These are phyloP conservation scores for Auanema sp. DNA, from an alignment of 2,888 invertebrate genomes.

Conservation along the genomic window DNA sequence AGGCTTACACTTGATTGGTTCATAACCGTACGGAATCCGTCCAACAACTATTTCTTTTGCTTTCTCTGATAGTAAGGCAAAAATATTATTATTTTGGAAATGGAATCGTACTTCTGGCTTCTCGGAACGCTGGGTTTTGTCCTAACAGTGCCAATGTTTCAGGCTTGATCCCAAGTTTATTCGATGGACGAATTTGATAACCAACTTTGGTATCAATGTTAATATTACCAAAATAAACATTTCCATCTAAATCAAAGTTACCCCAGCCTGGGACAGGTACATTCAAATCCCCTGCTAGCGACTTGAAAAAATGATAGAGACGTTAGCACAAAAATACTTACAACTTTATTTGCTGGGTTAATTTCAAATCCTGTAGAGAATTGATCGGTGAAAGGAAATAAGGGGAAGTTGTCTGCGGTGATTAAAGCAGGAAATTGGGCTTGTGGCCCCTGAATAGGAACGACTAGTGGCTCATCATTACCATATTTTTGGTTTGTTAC, in stretches of 20 bases:
- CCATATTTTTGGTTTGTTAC: conserved; percentile 43
- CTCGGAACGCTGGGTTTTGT: conserved; percentile 53
- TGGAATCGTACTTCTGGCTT: conserved; percentile 43
- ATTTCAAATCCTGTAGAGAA: conserved; percentile 56
- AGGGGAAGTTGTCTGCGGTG: conserved; percentile 58
- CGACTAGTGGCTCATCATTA: conserved; percentile 52
- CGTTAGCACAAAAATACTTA: conserved; percentile 16
- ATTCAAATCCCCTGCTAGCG: conserved; percentile 54
- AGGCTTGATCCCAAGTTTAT: conserved; percentile 52
- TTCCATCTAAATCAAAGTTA: conserved; percentile 55
- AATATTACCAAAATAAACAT: conserved; percentile 49
- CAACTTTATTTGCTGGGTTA: conserved; percentile 58
- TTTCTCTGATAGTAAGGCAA: conserved; percentile 33
- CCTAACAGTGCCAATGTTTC: conserved; percentile 48
- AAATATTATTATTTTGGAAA: neutral
- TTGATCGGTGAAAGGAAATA: conserved; percentile 59
- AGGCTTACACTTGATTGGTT: conserved; percentile 59
- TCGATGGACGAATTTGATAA: conserved; percentile 50
- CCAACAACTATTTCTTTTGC: conserved; percentile 55
- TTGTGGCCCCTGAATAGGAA: conserved; percentile 46
- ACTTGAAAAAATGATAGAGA: conserved; percentile 27
- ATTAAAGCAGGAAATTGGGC: conserved; percentile 53
- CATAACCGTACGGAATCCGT: conserved; percentile 56
- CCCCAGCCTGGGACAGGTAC: conserved; percentile 62
- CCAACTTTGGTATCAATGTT: conserved; percentile 39